Evolutionary conservation across 1,140 invertebrate genomes (phyloP), one percentile per base, ranked within the genome.

Genomic region (Tetramorium parvispinum): DNA sequence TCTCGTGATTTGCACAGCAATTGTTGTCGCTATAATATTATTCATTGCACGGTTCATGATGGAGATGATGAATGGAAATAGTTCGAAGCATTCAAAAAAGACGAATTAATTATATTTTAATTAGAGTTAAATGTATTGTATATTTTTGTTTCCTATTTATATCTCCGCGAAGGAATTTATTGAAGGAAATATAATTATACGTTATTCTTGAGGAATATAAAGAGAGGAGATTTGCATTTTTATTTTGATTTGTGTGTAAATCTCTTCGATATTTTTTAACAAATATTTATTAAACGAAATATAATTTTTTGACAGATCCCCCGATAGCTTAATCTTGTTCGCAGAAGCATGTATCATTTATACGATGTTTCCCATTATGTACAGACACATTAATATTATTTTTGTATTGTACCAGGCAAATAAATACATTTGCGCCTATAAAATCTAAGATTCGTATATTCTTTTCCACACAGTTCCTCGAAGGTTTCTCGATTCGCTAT

Each of bases 221-320:
- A 55, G 40, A 40, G 8, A 75, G 21, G 37, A 40, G 27, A 11
- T 73, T 21, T 73, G n/a, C n/a, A 75, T 40, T 59, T 57, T 57
- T 59, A 51, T 32, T 32, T 32, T 24, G 4, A 75, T 32, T 32
- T 21, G n/a, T 68, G 11, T 37, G 7, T 10, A 43, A 75, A 75
- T 59, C 21, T n/a, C 32, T 75, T 43, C 11, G 2, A 57, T 68
- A 27, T 81, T 81, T 24, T 79, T 16, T 81, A 81, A 81, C 61
- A 81, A 81, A 53, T 68, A 68, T 81, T 68, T 81, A 81, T 81
- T 81, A 68, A 68, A 68, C 63, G 46, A 68, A 81, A 81, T 65
- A 68, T 68, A 68, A 40, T 51, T 81, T 49, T 61, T 32, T n/a
- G 77, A 81, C n/a, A 79, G 4, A 66, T 68, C 55, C 16, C 46